Base-by-base conservation (phyloP, 2,113 vertebrate species). In the Phainopepla nitens region DNA sequence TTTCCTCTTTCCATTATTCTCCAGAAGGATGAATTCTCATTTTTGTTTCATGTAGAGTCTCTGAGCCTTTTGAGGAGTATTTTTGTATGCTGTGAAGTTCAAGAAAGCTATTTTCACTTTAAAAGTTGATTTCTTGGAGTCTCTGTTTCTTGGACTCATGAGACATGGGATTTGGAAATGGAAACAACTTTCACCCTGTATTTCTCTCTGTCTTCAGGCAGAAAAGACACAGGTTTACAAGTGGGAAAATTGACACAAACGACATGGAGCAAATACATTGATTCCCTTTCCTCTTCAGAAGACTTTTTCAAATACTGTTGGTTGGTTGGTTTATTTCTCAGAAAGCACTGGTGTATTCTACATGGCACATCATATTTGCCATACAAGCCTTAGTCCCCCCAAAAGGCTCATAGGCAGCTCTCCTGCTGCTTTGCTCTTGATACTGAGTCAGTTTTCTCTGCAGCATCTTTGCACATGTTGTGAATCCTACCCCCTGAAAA, bases 111-210 rank as follows among this genome's bases (percentile, higher is more conserved):
- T 65, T 91, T 93, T 91, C 24, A 65, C 78, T 93, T 92, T 60
- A 90, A 92, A 91, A 90, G 16, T 82, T 94, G 39, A 56, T 86
- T 96, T 92, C 68, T 93, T 85, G 66, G 12, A 42, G n/a, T 60
- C 27, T 72, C 70, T 64, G 9, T 72, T 91, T 88, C 64, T 92
- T 90, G 80, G 72, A 65, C 87, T 96, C 18, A 0, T 42, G 91
- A 92, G 76, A 76, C 3, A 0, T 31, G 33, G n/a, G 56, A 73
- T 94, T 81, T 95, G 83, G 68, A 24, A 27, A 54, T 72, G 79
- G 90, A 88, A 97, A 78, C 0, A 0, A 44, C 56, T 94, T 95
- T 84, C 72, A 68, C 57, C n/a, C 47, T 61, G 13, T 87, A 51
- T 78, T 88, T 81, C 88, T 65, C 33, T 73, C 62, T 72, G 41